These are phyloP conservation scores for Seladonia tumulorum DNA, from an alignment of 2,888 invertebrate genomes.

Conservation along the genomic window DNA sequence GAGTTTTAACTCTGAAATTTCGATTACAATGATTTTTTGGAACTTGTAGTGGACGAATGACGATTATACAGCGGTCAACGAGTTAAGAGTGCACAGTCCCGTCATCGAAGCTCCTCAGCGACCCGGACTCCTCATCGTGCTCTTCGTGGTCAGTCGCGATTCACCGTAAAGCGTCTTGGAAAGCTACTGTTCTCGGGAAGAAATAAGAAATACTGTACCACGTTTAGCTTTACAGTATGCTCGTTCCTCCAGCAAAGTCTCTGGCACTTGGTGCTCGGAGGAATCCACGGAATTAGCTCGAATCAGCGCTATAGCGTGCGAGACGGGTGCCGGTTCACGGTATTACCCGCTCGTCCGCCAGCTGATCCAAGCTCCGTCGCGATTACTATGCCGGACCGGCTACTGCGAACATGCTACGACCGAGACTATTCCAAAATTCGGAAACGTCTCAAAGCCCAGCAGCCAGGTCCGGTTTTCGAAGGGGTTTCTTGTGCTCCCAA, in stretches of 20 bases:
- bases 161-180: not conserved
- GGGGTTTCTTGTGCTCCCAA: not conserved
- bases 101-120: not conserved
- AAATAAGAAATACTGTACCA: constrained; percentile 65
- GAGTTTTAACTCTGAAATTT: not conserved
- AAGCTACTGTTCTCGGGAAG: not conserved
- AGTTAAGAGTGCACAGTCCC: not conserved
- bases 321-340: constrained; percentile 41
- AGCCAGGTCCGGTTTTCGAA: not conserved
- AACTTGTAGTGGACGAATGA: not conserved
- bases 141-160: not conserved
- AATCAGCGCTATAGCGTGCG: constrained; percentile 6
- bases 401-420: constrained; percentile 25
- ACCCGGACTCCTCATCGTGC: not conserved
- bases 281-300: not conserved
- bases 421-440: not conserved
- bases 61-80: not conserved
- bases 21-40: not conserved
- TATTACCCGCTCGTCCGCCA: constrained; percentile 28
- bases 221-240: constrained; percentile 65
- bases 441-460: not conserved
- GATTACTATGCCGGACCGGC: not conserved
- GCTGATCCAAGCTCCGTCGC: not conserved
- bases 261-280: not conserved
- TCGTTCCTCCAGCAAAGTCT: not conserved